phyloP scores from a whole-genome alignment of 2,888 invertebrate species.

The Xestia ashworthii region DNA sequence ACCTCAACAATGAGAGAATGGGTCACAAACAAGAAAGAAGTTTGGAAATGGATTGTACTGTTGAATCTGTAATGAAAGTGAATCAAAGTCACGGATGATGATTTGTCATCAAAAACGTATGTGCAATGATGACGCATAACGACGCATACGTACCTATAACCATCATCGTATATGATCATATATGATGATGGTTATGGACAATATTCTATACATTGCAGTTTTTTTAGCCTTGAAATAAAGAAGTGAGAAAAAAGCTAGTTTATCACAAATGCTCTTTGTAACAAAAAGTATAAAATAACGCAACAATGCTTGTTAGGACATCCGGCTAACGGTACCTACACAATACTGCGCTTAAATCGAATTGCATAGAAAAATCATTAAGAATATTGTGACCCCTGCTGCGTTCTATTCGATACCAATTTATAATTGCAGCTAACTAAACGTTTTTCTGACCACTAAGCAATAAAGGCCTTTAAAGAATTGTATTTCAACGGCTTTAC shows the following conservation, averaged over 20 bases:
- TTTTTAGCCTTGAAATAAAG: slow-evolving; percentile 10
- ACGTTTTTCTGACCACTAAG: slow-evolving; percentile 12
- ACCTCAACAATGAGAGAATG: too few species aligned
- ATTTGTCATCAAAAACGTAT: slow-evolving; percentile 5
- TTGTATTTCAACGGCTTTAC: slow-evolving; percentile 26
- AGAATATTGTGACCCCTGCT: slow-evolving; percentile 40
- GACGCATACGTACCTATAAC: not conserved
- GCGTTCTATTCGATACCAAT: slow-evolving; percentile 19
- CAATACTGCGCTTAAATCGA: slow-evolving; percentile 12
- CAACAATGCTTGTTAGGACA: slow-evolving; percentile 53
- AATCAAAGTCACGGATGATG: slow-evolving; percentile 9
- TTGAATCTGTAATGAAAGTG: not conserved
- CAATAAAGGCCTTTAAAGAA: slow-evolving; percentile 43
- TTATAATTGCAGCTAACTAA: slow-evolving; percentile 23
- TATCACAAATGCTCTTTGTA: slow-evolving; percentile 2
- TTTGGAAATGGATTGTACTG: not conserved
- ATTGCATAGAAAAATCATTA: slow-evolving; percentile 32
- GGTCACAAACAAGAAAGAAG: not conserved
- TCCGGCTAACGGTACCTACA: slow-evolving; percentile 15
- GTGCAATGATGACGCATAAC: not conserved
- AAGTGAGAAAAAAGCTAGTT: slow-evolving; percentile 3
- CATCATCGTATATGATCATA: too few species aligned
- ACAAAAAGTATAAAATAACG: slow-evolving; percentile 29
- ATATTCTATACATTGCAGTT: not conserved
- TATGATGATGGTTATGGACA: not conserved